These are phyloP conservation scores for Zygaena filipendulae DNA, from an alignment of 2,888 invertebrate genomes.

Conservation along the genomic window DNA sequence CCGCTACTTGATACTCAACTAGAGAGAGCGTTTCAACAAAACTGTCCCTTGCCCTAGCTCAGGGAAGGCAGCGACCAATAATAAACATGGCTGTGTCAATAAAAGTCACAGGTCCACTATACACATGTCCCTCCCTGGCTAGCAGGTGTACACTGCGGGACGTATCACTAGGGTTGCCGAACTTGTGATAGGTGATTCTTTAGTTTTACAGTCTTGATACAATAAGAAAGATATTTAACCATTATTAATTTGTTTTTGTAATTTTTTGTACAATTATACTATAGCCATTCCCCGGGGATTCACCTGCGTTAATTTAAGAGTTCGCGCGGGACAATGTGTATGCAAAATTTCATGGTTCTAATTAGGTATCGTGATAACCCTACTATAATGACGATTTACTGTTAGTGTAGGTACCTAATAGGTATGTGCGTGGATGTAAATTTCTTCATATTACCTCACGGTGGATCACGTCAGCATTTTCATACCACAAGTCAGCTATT, in stretches of 20 bases:
- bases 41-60: no score
- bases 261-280: no score
- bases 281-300: no score
- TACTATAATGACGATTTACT: slow-evolving; percentile 13
- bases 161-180: slow-evolving; percentile 26
- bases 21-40: no score
- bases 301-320: no score
- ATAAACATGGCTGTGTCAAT: slow-evolving; percentile 56
- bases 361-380: slow-evolving; percentile 27
- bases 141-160: slow-evolving; percentile 43
- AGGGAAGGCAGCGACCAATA: slow-evolving; percentile 35
- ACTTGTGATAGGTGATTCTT: slow-evolving; percentile 3
- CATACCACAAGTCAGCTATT: slow-evolving; percentile 24
- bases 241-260: no score
- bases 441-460: slow-evolving; percentile 24
- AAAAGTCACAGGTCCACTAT: slow-evolving; percentile 51
- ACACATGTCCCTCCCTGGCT: slow-evolving; percentile 42
- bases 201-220: slow-evolving; percentile 1
- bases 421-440: slow-evolving; percentile 38
- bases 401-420: slow-evolving; percentile 4
- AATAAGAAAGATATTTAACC: neutral
- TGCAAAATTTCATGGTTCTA: no score
- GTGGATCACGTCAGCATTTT: slow-evolving; percentile 40
- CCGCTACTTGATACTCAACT: no score
- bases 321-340: no score